Evolutionary conservation across 2,113 vertebrate species (phyloP).

Genomic region (Sialia sialis): DNA sequence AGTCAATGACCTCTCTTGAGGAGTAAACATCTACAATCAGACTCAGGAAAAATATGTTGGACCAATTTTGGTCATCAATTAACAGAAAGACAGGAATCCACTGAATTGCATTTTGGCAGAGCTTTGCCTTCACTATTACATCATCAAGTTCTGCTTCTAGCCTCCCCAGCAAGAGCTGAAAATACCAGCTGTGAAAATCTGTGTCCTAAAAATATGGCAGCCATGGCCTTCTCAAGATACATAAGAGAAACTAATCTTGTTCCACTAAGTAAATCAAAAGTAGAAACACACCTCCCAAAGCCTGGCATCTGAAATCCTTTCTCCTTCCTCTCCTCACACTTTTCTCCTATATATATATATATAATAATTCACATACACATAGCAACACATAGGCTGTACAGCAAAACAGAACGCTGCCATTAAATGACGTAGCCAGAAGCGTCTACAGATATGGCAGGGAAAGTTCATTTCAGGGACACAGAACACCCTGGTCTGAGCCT

Average conservation of each 20-base stretch:
- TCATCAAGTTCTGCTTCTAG: not conserved
- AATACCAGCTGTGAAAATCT: not conserved
- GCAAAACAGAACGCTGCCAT: not conserved
- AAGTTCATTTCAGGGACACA: not conserved
- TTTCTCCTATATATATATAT: not conserved
- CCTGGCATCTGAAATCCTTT: not conserved
- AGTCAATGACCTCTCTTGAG: not conserved
- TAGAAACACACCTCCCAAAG: not conserved
- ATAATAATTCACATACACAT: not conserved
- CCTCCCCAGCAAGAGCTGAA: not conserved
- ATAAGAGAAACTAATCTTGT: not conserved
- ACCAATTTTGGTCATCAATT: not conserved
- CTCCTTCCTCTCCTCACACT: not conserved
- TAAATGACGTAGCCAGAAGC: not conserved
- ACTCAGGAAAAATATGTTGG: not conserved
- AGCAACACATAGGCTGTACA: not conserved
- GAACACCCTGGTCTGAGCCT: not conserved
- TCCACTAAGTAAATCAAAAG: not conserved
- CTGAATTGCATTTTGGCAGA: not conserved
- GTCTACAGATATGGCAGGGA: not conserved
- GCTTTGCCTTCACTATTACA: not conserved
- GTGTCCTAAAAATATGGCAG: not conserved
- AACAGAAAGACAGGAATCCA: not conserved
- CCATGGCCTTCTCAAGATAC: not conserved
- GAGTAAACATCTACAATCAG: not conserved